phyloP scores from a whole-genome alignment of 2,888 invertebrate genomes.

The Macropis europaea region DNA sequence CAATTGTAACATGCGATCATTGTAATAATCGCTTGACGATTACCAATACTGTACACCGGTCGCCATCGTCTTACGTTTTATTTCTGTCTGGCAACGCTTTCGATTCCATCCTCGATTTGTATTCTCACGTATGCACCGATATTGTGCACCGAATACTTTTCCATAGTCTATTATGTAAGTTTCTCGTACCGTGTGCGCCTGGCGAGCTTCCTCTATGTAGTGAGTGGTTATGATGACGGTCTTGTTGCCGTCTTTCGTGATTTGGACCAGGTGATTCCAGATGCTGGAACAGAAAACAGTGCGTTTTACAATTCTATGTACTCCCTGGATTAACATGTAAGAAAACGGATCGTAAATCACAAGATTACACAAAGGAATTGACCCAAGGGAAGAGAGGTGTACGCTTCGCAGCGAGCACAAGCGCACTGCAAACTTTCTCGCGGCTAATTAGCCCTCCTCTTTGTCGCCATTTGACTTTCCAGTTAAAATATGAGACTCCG shows the following conservation, averaged over 20 bases:
- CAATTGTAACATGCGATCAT: background rate
- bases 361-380: background rate
- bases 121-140: conserved; percentile 5
- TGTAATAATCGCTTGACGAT: background rate
- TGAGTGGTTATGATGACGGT: conserved; percentile 96
- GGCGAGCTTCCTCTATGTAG: conserved; percentile 97
- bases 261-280: conserved; percentile 95
- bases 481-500: no score
- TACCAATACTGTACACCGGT: no score
- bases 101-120: background rate
- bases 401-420: background rate
- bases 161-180: conserved; percentile 1
- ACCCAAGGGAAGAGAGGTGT: conserved; percentile 6
- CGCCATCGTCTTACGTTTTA: no score
- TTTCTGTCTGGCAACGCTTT: background rate
- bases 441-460: conserved; percentile 16
- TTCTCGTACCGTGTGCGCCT: conserved; percentile 89
- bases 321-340: no score
- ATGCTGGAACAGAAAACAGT: conserved; percentile 83
- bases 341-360: background rate
- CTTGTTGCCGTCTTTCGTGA: conserved; percentile 93
- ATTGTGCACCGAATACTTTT: conserved; percentile 30
- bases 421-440: conserved; percentile 30
- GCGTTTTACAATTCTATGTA: no score
- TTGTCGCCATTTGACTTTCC: background rate